These are phyloP conservation scores for Drosophila maculinotata DNA, from an alignment of 2,888 invertebrate genomes.

Conservation along the genomic window DNA sequence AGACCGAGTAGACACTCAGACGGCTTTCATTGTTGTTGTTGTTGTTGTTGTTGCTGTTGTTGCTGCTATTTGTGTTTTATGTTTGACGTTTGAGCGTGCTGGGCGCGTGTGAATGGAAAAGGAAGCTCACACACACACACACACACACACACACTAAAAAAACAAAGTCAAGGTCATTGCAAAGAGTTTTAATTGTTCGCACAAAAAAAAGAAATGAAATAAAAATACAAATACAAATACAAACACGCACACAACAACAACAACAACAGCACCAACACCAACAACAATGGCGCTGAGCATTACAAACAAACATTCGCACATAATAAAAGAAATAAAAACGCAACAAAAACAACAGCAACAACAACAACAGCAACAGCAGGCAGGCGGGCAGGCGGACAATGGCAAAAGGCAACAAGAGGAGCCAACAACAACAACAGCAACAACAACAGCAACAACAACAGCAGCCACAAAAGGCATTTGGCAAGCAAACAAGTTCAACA, in stretches of 20 bases:
- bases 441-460: conserved; percentile 18
- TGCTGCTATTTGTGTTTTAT: conserved; percentile 67
- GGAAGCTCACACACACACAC: conserved; percentile 69
- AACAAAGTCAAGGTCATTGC: conserved; percentile 85
- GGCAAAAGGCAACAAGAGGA: conserved; percentile 59
- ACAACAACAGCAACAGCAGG: conserved; percentile 28
- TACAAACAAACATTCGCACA: conserved; percentile 78
- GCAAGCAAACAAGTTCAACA: conserved; percentile 64
- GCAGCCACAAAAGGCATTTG: conserved; percentile 55
- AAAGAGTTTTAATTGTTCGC: conserved; percentile 85
- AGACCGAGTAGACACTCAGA: conserved; percentile 77
- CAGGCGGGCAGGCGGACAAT: conserved; percentile 50
- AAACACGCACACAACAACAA: conserved; percentile 37
- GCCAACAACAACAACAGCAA: conserved; percentile 43
- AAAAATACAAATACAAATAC: conserved; percentile 61
- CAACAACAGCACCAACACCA: no score
- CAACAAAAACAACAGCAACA: conserved; percentile 65
- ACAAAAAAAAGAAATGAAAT: conserved; percentile 64
- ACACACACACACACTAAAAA: conserved; percentile 42
- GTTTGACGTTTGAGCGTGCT: conserved; percentile 80
- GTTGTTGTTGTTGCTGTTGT: conserved; percentile 31
- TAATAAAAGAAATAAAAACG: conserved; percentile 81
- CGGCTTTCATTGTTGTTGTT: conserved; percentile 68
- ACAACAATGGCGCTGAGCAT: conserved; percentile 73
- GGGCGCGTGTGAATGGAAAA: conserved; percentile 79